Percentiles rank a stretch among this genome's conserved stretches.
Evolutionary conservation across 1,140 invertebrate genomes (phyloP).

Genomic region (Magallana gigas): DNA sequence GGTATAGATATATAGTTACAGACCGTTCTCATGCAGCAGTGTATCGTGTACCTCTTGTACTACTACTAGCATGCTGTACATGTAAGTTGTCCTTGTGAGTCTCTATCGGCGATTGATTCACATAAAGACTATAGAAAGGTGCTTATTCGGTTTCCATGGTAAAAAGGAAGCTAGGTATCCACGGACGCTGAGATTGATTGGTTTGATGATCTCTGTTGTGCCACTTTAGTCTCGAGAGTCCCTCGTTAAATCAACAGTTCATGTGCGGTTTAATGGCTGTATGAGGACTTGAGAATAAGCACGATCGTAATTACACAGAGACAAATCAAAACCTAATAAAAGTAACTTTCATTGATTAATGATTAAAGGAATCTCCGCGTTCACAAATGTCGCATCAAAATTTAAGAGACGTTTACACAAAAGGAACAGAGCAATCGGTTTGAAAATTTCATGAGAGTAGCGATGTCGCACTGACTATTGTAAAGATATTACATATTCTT

Average conservation of each 20-base stretch:
- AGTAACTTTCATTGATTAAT: slow-evolving; percentile 38
- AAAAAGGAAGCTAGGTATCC: slow-evolving; percentile 28
- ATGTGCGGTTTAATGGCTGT: slow-evolving; percentile 13
- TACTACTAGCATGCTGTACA: neutral
- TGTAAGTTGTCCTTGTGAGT: neutral
- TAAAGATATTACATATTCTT: no score
- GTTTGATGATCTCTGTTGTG: slow-evolving; percentile 18
- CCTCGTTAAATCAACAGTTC: slow-evolving; percentile 35
- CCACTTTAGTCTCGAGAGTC: slow-evolving; percentile 28
- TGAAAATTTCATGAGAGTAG: slow-evolving; percentile 21
- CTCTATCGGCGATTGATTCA: neutral
- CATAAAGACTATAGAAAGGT: neutral
- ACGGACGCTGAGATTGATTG: neutral
- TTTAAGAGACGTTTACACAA: slow-evolving; percentile 15
- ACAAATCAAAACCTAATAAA: slow-evolving; percentile 37
- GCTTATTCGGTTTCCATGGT: slow-evolving; percentile 37
- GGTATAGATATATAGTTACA: neutral
- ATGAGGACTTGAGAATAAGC: slow-evolving; percentile 26
- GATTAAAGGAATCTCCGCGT: slow-evolving; percentile 9
- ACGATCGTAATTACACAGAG: slow-evolving; percentile 1
- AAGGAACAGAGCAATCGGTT: neutral
- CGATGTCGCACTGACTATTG: neutral
- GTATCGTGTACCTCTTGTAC: neutral
- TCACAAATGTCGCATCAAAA: slow-evolving; percentile 26
- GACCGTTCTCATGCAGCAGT: neutral